Base-by-base conservation (phyloP, 1,140 invertebrate genomes). In the Parasteatoda tepidariorum region DNA sequence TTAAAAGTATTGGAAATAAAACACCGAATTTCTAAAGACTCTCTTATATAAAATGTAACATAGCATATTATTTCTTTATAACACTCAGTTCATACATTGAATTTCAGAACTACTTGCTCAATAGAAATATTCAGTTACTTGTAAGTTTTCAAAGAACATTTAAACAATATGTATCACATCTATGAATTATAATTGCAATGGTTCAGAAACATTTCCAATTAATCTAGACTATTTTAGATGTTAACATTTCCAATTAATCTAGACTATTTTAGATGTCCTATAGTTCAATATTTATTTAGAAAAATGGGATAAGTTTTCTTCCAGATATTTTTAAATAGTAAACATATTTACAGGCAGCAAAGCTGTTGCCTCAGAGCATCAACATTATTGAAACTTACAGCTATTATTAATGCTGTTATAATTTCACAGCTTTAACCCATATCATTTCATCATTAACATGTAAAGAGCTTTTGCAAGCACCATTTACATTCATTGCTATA, bases 391-490 rank as follows among this genome's bases (percentile, higher is more conserved):
- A 13, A 18, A 48, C 38, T 0, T 9, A 48, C 18, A 48, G 38
- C 13, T 13, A 41, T 6, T 13, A 48, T n/a, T n/a, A n/a, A n/a
- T n/a, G n/a, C n/a, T 48, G 4, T 18, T 13, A 48, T 48, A 48
- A 48, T 48, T 48, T 18, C 38, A 48, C 38, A 48, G 13, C 31
- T 28, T 64, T 28, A 31, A 15, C 74, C 30, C 18, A 22, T 68
- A 66, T 79, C 67, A 68, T 79, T 28, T 61, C 76, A 79, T 41
- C 18, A 54, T 66, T 57, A 67, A 79, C 76, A 79, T n/a, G n/a
- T n/a, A n/a, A n/a, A n/a, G n/a, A n/a, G n/a, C n/a, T n/a, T n/a
- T n/a, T n/a, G n/a, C n/a, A n/a, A n/a, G n/a, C n/a, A 68, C 76
- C 30, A 57, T 67, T 67, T 68, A 79, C 38, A 79, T n/a, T 68